Percentiles rank a stretch among this genome's conserved stretches.
phyloP scores from a whole-genome alignment of 2,888 invertebrate genomes.

The Electrophaes corylata region DNA sequence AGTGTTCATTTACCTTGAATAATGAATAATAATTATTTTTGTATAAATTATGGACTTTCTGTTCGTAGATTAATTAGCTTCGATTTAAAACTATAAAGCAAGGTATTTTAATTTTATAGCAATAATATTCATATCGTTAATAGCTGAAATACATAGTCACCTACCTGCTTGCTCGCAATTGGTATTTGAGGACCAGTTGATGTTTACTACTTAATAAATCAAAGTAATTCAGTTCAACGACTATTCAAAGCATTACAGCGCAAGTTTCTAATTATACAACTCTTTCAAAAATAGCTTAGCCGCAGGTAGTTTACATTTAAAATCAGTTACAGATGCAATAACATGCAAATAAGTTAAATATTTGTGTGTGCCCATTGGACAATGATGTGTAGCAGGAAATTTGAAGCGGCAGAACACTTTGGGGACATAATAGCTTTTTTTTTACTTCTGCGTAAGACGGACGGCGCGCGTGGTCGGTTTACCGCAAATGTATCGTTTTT shows the following conservation, averaged over 20 bases:
- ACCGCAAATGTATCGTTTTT: conserved; percentile 51
- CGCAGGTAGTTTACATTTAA: background rate
- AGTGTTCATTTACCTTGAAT: conserved; percentile 76
- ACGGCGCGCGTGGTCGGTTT: conserved; percentile 48
- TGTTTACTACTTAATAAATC: conserved; percentile 23
- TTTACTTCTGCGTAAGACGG: conserved; percentile 67
- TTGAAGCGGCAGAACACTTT: conserved; percentile 47
- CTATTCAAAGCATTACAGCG: conserved; percentile 11
- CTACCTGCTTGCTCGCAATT: conserved; percentile 38
- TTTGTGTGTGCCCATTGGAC: conserved; percentile 45
- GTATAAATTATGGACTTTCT: conserved; percentile 71
- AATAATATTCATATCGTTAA: conserved; percentile 52
- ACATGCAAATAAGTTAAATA: conserved; percentile 34
- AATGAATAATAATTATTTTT: conserved; percentile 74
- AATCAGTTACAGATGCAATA: conserved; percentile 28
- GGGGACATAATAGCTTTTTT: conserved; percentile 55
- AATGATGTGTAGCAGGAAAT: conserved; percentile 48
- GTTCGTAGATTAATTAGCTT: conserved; percentile 69
- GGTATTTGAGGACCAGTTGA: conserved; percentile 34
- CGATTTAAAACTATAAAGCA: conserved; percentile 57
- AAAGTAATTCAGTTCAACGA: conserved; percentile 21
- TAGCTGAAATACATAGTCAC: conserved; percentile 35
- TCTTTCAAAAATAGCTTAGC: conserved; percentile 20
- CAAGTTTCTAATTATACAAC: conserved; percentile 23
- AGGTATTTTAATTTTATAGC: conserved; percentile 65